A percentile compares a stretch with the other conserved stretches of the same genome.
phyloP scores from a whole-genome alignment of 2,797 vertebrate species.

The Diplodus puntazzo region DNA sequence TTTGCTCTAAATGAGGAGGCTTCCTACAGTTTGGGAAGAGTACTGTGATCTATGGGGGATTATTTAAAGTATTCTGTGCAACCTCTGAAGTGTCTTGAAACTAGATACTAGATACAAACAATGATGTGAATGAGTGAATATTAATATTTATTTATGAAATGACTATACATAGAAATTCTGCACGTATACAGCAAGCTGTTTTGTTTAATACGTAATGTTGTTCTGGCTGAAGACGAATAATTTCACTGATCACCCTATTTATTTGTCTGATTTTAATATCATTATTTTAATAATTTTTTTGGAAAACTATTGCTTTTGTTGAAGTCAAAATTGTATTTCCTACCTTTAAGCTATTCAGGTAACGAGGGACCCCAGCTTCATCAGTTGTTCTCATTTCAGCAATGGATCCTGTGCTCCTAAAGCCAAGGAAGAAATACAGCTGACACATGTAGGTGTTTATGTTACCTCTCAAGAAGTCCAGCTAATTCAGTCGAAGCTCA shows the following conservation, averaged over 20 bases:
- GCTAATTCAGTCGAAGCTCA: not conserved
- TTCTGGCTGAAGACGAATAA: not conserved
- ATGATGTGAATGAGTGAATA: not conserved
- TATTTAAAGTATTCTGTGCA: conserved; percentile 16
- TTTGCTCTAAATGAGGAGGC: conserved; percentile 21
- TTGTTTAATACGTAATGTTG: not conserved
- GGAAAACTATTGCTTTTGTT: not conserved
- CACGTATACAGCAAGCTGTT: not conserved
- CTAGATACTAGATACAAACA: conserved; percentile 7
- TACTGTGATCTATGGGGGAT: not conserved
- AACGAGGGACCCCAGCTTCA: not conserved
- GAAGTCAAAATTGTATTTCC: not conserved
- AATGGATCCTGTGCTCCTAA: not conserved
- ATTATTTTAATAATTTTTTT: not conserved
- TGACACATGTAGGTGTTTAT: not conserved
- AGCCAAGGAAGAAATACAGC: not conserved
- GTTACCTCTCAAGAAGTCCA: too few relatives aligned
- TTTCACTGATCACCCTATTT: not conserved
- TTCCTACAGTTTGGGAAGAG: not conserved
- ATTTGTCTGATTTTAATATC: not conserved
- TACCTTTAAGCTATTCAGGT: not conserved
- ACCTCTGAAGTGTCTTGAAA: conserved; percentile 14
- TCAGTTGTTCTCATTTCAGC: not conserved
- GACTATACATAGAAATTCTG: not conserved
- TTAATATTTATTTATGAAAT: conserved; percentile 21